Evolutionary conservation across 2,797 vertebrate species (phyloP).

Genomic region (Varecia variegata): DNA sequence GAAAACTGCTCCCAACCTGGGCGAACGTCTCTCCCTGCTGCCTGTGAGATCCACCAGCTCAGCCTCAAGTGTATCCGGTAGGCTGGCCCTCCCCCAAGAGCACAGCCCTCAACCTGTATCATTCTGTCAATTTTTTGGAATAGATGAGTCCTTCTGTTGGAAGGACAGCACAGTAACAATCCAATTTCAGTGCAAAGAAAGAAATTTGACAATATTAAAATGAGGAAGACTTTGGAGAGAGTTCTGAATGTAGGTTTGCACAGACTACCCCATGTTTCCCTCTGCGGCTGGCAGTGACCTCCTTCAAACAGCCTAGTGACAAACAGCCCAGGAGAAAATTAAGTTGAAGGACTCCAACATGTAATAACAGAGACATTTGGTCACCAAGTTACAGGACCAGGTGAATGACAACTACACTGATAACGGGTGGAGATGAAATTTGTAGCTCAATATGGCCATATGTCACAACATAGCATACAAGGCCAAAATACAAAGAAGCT

Average conservation of each 20-base stretch:
- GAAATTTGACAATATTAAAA: not conserved
- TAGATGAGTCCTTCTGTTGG: not conserved
- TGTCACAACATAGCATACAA: not conserved
- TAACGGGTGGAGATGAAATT: not conserved
- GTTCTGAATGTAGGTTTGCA: not conserved
- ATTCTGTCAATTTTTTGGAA: not conserved
- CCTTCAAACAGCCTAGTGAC: not conserved
- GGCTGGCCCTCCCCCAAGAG: not conserved
- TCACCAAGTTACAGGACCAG: not conserved
- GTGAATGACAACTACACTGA: not conserved
- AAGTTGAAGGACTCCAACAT: not conserved
- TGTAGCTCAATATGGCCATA: not conserved
- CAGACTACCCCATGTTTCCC: not conserved
- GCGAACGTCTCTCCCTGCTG: not conserved
- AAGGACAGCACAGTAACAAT: not conserved
- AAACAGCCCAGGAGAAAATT: not conserved
- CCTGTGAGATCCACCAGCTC: not conserved
- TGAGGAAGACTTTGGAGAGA: not conserved
- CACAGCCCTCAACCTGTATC: rapidly evolving
- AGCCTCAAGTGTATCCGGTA: not conserved
- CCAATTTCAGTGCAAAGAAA: not conserved
- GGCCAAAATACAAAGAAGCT: not conserved
- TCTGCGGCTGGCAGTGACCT: not conserved
- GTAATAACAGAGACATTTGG: not conserved
- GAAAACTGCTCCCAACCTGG: not conserved